Percentiles rank a stretch among this genome's conserved stretches.
These are phyloP conservation scores for Mionectes macconnelli DNA, from an alignment of 2,113 vertebrate species.

Conservation along the genomic window DNA sequence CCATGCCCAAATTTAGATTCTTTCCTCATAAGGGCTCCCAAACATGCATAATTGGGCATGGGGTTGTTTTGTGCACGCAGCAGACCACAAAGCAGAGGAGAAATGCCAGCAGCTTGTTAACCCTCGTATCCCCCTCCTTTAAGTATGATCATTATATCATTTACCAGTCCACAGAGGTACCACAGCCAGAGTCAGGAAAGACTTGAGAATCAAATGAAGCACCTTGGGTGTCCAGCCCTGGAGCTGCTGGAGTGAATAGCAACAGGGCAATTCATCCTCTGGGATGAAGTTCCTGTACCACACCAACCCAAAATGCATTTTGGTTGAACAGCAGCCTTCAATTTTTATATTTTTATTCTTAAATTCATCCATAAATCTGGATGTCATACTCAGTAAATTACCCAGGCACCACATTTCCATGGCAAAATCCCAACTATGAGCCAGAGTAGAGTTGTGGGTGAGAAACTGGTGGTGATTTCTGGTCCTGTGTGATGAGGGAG, in stretches of 20 bases:
- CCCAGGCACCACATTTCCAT: background rate
- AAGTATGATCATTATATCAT: background rate
- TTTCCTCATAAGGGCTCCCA: background rate
- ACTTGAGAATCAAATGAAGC: background rate
- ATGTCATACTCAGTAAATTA: background rate
- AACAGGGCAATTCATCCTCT: background rate
- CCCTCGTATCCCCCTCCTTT: background rate
- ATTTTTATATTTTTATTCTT: background rate
- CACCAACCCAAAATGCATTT: background rate
- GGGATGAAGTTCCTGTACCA: background rate
- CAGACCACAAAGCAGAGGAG: background rate
- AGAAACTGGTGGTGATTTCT: background rate
- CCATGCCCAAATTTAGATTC: background rate
- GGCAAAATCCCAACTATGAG: background rate
- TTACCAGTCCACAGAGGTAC: background rate
- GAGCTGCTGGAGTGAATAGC: background rate
- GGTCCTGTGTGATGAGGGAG: background rate
- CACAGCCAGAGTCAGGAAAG: background rate
- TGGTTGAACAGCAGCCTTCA: background rate
- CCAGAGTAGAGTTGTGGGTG: background rate
- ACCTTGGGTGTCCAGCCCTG: background rate
- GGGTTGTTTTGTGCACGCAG: background rate
- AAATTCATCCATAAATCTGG: background rate
- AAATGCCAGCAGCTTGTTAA: slow-evolving; percentile 13
- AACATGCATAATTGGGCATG: background rate